A percentile compares a stretch with the other conserved stretches of the same genome.
phyloP scores from a whole-genome alignment of 1,140 invertebrate genomes.

The Trachymyrmex cornetzi region DNA sequence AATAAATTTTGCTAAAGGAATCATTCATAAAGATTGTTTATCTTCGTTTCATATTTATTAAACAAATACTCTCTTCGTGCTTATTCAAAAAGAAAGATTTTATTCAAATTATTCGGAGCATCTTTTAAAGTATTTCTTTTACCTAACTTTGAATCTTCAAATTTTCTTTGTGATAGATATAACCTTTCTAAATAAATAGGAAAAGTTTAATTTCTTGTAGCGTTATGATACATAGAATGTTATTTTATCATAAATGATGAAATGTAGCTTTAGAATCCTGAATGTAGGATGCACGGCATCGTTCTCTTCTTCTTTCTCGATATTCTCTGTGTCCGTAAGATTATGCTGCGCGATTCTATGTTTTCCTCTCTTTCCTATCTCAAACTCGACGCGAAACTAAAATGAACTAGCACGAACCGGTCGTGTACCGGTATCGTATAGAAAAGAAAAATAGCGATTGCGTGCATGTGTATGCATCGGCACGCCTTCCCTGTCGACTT shows the following conservation, averaged over 20 bases:
- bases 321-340: background rate
- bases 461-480: conserved; percentile 16
- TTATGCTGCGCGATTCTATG: conserved; percentile 18
- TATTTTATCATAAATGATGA: background rate
- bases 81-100: background rate
- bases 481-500: conserved; percentile 11
- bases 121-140: background rate
- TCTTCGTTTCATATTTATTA: background rate
- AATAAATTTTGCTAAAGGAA: background rate
- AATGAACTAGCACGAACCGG: conserved; percentile 58
- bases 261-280: background rate
- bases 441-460: conserved; percentile 41
- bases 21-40: background rate
- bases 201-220: background rate
- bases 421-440: conserved; percentile 54
- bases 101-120: background rate
- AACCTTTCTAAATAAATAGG: background rate
- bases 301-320: background rate
- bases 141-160: background rate
- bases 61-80: background rate
- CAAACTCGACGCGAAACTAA: conserved; percentile 28
- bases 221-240: background rate
- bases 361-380: conserved; percentile 4
- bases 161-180: background rate
- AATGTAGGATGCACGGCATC: conserved; percentile 8